phyloP scores from a whole-genome alignment of 2,797 vertebrate genomes.

The Oreonectes daqikongensis region DNA sequence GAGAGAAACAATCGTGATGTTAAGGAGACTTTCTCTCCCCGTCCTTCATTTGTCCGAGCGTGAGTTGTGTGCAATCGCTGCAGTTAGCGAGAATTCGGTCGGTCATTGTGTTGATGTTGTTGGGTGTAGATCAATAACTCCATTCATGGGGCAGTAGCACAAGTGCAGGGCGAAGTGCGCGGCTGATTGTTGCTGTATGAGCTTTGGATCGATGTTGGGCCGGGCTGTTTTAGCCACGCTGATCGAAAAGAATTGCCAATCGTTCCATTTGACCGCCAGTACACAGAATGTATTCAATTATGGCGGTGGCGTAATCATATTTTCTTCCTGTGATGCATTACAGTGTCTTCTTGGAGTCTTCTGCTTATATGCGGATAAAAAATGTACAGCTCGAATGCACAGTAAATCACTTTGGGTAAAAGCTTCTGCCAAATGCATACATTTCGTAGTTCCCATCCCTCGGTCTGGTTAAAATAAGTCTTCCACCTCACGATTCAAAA shows the following conservation, averaged over 20 bases:
- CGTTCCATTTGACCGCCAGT: constrained; percentile 39
- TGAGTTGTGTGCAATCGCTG: constrained; percentile 18
- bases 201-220: constrained; percentile 45
- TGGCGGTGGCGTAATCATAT: constrained; percentile 39
- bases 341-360: neutral
- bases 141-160: constrained; percentile 43
- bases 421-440: no score
- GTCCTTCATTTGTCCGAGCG: constrained; percentile 23
- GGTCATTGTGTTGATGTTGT: constrained; percentile 40
- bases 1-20: no score
- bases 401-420: no score
- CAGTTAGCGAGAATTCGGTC: constrained; percentile 32
- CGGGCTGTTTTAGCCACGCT: constrained; percentile 53
- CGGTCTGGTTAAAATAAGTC: no score
- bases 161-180: constrained; percentile 55
- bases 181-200: constrained; percentile 53
- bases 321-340: constrained; percentile 66
- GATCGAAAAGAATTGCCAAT: constrained; percentile 52
- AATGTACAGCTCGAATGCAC: no score
- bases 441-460: neutral
- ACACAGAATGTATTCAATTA: constrained; percentile 45
- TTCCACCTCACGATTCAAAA: neutral
- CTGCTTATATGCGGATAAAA: neutral
- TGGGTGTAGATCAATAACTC: constrained; percentile 49
- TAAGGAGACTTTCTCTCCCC: neutral